A percentile compares a stretch with the other conserved stretches of the same genome.
Evolutionary conservation across 2,797 vertebrate genomes (phyloP).

Genomic region (Micropoecilia bifurca): DNA sequence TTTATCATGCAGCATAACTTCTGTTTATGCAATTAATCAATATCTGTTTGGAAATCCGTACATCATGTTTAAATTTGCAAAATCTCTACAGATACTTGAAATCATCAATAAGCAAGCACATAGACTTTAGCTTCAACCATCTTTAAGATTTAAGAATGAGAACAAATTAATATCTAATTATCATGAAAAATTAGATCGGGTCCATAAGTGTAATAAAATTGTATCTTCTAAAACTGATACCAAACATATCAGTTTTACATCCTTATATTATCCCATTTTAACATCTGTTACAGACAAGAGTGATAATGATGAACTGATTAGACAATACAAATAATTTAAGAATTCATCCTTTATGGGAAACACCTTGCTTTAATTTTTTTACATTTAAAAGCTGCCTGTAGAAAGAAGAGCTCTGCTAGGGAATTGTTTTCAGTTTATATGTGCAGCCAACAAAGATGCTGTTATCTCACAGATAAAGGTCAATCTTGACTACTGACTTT

Average conservation of each 20-base stretch:
- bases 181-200: background rate
- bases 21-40: background rate
- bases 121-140: background rate
- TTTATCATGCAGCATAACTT: background rate
- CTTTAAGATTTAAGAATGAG: background rate
- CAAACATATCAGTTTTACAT: background rate
- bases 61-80: background rate
- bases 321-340: background rate
- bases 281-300: background rate
- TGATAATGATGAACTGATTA: background rate
- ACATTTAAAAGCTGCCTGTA: background rate
- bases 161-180: background rate
- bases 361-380: background rate
- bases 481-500: background rate
- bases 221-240: no score
- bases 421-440: background rate
- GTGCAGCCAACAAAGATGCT: background rate
- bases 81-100: background rate
- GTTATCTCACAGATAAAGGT: background rate
- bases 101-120: background rate
- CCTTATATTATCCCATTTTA: background rate
- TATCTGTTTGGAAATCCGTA: background rate
- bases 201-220: background rate
- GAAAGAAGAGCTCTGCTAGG: background rate
- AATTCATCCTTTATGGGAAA: background rate